Base-by-base conservation (phyloP, 1,140 invertebrate species). In the Lepidurus packardi region DNA sequence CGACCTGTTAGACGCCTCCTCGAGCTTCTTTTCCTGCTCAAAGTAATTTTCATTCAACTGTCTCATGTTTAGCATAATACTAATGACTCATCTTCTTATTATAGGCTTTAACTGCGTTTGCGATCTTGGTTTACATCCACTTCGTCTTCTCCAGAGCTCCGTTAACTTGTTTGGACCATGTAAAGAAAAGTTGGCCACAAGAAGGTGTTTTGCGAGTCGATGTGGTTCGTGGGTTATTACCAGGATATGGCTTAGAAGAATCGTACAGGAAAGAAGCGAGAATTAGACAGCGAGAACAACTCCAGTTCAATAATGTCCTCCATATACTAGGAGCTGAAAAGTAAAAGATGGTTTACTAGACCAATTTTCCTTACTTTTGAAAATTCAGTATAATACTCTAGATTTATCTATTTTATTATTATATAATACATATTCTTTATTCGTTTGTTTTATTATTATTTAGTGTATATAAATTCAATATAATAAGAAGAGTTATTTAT, bases 171-270 rank as follows among this genome's bases (percentile, higher is more conserved):
- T 88, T 99, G 80, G 91, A 96, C 83, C 90, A 95, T 84, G 90
- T 98, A 42, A 90, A 94, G 84, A 89, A 94, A 81, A 90, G 91
- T 24, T 99, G 97, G 97, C 97, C 97, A 1, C 88, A 94, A 78
- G 94, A 98, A 86, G 97, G 98, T 13, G 96, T 99, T 81, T 87
- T 99, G 4, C 85, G 94, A 82, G 95, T 99, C n/a, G 97, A 99
- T 87, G 97, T 99, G 82, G 88, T 97, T 74, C 88, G 90, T 80
- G 65, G 43, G 11, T 73, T 47, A 1, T 43, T 25, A 74, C 43
- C 65, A n/a, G 90, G 91, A 83, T 93, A 93, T 81, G 91, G 89
- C 81, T 89, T 94, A 82, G 89, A 93, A 84, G 90, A 94, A 82
- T 93, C 92, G 82, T 94, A 94, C 85, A 91, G 90, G 9, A 92